phyloP scores from a whole-genome alignment of 2,113 vertebrate genomes.

The Rhombomys opimus region DNA sequence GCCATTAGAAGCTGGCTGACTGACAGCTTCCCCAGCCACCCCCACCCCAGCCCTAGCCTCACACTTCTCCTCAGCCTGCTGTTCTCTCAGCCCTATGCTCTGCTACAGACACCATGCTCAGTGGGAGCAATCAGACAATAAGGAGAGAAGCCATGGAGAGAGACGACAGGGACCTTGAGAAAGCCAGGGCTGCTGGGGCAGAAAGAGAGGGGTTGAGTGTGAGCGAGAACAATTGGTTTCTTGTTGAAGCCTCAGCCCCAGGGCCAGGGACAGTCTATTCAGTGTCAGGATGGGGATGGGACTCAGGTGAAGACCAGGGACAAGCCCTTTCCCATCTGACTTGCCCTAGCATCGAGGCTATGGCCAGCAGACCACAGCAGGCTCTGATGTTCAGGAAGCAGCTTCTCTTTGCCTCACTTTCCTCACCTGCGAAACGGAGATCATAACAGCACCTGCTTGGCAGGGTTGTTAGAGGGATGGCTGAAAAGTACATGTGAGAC shows the following conservation, averaged over 20 bases:
- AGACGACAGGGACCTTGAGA: not conserved
- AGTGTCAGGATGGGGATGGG: slow-evolving; percentile 12
- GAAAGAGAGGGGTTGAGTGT: not conserved
- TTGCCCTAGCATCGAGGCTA: not conserved
- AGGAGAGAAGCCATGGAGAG: not conserved
- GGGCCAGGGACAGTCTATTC: slow-evolving; percentile 40
- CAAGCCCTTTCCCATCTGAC: not conserved
- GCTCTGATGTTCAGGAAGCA: not conserved
- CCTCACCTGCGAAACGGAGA: slow-evolving; percentile 41
- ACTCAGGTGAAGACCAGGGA: not conserved
- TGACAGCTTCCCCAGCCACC: not conserved
- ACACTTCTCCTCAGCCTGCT: not conserved
- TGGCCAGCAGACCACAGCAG: not conserved
- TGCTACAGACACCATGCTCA: not conserved
- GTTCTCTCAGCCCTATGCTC: not conserved
- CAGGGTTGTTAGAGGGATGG: not conserved
- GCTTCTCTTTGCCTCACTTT: not conserved
- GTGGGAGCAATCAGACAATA: slow-evolving; percentile 66
- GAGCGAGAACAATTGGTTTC: not conserved
- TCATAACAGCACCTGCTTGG: not conserved
- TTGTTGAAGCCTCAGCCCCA: slow-evolving; percentile 28
- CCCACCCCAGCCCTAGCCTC: not conserved
- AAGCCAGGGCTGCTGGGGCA: not conserved
- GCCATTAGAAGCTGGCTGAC: not conserved
- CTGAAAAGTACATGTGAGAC: not conserved